Evolutionary conservation across 2,888 invertebrate genomes (phyloP), one percentile per base, ranked within the genome.

Genomic region (Pammene aurita): DNA sequence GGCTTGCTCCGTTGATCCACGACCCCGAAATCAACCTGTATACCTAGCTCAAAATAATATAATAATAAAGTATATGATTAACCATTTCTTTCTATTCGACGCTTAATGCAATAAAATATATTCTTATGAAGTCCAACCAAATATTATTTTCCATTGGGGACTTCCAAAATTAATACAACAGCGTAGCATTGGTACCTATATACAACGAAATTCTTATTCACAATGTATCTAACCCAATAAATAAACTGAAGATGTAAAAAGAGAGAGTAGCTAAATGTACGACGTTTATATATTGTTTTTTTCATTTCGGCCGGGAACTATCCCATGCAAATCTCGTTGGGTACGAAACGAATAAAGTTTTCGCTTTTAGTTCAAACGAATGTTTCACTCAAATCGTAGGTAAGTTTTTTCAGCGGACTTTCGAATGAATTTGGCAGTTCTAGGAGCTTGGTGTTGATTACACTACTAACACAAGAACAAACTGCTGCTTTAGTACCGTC

Each of bases 261-360:
- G 57, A 16, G 26, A 14, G 26, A 55, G 63, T 57, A 41, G 41
- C 62, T 50, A 57, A 63, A 68, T 62, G 41, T n/a, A 63, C 57
- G 57, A 56, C 55, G 48, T 62, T 57, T 63, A 46, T 63, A 44
- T 52, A 57, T 64, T 64, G 52, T 64, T 64, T 54, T 63, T 69
- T 68, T 64, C 64, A 58, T 68, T 68, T 54, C 54, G 58, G 26
- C 9, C 64, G 41, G 63, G 52, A 64, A 68, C 63, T 69, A 69
- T 52, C 64, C 68, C 64, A 64, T 69, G 68, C 68, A 69, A 69
- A 69, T 69, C 64, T 69, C 16, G 64, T 64, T 65, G 69, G 64
- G 64, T 46, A 18, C 60, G 54, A 41, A 60, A 18, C 60, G 54
- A 41, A 60, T 69, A n/a, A 58, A 65, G 69, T 58, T 65, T 65